Base-by-base conservation (phyloP, 2,888 invertebrate genomes). In the Opisthograptis luteolata region DNA sequence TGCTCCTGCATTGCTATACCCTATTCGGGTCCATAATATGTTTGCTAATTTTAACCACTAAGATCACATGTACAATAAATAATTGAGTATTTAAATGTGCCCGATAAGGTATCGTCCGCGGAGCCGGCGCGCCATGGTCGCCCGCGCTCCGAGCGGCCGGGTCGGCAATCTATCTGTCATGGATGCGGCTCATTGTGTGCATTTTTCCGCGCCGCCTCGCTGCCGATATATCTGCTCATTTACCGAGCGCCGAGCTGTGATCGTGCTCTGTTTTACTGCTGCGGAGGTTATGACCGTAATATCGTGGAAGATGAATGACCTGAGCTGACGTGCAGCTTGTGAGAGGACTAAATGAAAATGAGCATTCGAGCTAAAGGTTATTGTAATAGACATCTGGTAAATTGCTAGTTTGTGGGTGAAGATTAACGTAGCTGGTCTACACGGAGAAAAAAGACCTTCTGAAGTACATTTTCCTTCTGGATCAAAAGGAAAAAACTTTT, bases 91-190 rank as follows among this genome's bases (percentile, higher is more conserved):
- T n/a, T n/a, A n/a, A n/a, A n/a, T n/a, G n/a, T n/a, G n/a, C n/a
- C n/a, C n/a, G n/a, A n/a, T n/a, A n/a, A n/a, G n/a, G n/a, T n/a
- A n/a, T n/a, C n/a, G n/a, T n/a, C n/a, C n/a, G n/a, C n/a, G n/a
- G n/a, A n/a, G n/a, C n/a, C n/a, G n/a, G n/a, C n/a, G n/a, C n/a
- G 10, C 10, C 3, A 10, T 25, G 59, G 57, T 19, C 31, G 27
- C 48, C 57, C n/a, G 17, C 14, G 45, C 32, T 47, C 31, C 28
- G 30, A 47, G 39, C 41, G 43, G 34, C 32, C 28, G 43, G 55
- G 48, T 45, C 55, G 49, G 57, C 52, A 51, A 60, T 60, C 62
- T 60, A 60, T 64, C 64, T 62, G 60, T 58, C 62, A 55, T 54
- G 58, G 62, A 55, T 60, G 53, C 37, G 35, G 52, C 52, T 60